phyloP scores from a whole-genome alignment of 2,113 vertebrate species.

The Eulemur rufifrons region DNA sequence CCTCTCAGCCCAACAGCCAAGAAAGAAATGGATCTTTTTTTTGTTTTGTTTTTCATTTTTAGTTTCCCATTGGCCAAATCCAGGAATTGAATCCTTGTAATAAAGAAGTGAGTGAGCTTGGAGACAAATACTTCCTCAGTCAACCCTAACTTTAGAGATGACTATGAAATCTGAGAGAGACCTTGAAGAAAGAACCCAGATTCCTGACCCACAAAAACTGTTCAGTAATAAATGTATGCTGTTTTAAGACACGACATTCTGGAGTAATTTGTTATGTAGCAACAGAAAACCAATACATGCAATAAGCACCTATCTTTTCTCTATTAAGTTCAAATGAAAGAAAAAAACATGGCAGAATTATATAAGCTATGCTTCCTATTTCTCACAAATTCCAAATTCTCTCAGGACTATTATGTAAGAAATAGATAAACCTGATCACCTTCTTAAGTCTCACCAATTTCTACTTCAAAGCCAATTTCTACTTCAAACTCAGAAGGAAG shows the following conservation, averaged over 20 bases:
- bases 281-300: background rate
- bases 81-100: background rate
- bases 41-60: too few species aligned
- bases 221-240: background rate
- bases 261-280: background rate
- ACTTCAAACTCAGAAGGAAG: background rate
- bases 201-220: background rate
- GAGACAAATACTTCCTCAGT: background rate
- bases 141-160: background rate
- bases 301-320: background rate
- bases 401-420: background rate
- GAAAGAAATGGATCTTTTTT: background rate
- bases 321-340: background rate
- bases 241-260: background rate
- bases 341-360: background rate
- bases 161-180: background rate
- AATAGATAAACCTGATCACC: background rate
- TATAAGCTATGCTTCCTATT: background rate
- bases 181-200: background rate
- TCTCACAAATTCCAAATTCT: slow-evolving; percentile 16
- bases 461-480: background rate
- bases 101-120: background rate
- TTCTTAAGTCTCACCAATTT: slow-evolving; percentile 17
- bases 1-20: background rate
- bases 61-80: too few species aligned